Conservation (phyloP, 2,888 invertebrate genomes). For the Drosophila gaucha region DNA sequence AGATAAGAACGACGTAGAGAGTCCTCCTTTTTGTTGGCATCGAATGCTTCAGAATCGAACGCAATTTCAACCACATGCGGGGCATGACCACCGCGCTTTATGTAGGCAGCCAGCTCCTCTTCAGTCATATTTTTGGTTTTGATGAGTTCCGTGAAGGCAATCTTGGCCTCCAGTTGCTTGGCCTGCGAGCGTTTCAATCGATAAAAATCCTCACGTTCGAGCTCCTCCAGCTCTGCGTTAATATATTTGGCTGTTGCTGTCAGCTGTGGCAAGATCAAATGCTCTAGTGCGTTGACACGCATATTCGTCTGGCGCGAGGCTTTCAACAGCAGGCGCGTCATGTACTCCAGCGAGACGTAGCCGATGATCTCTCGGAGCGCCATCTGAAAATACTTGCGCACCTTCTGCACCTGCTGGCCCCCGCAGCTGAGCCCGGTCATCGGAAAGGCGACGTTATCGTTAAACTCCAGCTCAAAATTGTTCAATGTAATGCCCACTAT, state of each 20-base stretch:
- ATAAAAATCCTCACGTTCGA: conserved; percentile 81
- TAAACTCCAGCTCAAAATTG: conserved; percentile 53
- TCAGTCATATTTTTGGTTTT: conserved; percentile 55
- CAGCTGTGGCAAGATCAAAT: conserved; percentile 72
- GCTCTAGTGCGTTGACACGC: conserved; percentile 81
- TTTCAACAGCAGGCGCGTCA: conserved; percentile 46
- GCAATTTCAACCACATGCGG: conserved; percentile 50
- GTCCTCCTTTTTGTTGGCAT: background rate
- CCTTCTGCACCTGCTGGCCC: conserved; percentile 69
- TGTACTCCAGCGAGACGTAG: conserved; percentile 68
- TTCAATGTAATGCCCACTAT: conserved; percentile 73
- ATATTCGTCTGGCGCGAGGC: conserved; percentile 73
- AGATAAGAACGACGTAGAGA: conserved; percentile 4
- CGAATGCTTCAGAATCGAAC: conserved; percentile 15
- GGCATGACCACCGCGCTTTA: background rate
- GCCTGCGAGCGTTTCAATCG: conserved; percentile 79
- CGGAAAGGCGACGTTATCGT: conserved; percentile 37
- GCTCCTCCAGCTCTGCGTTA: conserved; percentile 77
- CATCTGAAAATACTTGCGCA: conserved; percentile 60
- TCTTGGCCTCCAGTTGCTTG: conserved; percentile 76
- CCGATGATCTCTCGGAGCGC: conserved; percentile 57
- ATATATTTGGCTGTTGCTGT: conserved; percentile 69
- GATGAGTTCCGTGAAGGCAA: conserved; percentile 65
- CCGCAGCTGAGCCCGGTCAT: conserved; percentile 76
- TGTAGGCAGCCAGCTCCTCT: conserved; percentile 37